A percentile compares a stretch with the other conserved stretches of the same genome.
phyloP scores from a whole-genome alignment of 2,888 invertebrate genomes.

The Horisme vitalbata region DNA sequence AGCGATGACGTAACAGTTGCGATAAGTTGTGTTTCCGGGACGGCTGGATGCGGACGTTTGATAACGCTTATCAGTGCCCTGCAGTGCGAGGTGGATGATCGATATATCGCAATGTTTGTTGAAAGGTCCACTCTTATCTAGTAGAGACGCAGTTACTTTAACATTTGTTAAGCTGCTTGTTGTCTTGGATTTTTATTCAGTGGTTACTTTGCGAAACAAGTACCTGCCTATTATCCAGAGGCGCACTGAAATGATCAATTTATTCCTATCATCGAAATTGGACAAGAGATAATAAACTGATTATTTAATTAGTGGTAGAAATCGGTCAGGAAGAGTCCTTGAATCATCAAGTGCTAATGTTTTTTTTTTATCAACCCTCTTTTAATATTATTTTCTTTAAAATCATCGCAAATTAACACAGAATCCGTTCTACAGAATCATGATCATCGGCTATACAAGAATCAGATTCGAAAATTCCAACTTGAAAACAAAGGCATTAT shows the following conservation, averaged over 20 bases:
- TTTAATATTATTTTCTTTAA: no score
- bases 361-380: no score
- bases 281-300: no score
- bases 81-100: conserved; percentile 66
- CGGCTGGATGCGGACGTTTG: conserved; percentile 58
- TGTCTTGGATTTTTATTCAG: no score
- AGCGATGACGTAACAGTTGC: conserved; percentile 10
- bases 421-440: neutral
- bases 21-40: conserved; percentile 56
- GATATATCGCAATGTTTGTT: conserved; percentile 62
- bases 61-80: conserved; percentile 64
- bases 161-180: neutral
- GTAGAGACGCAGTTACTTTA: conserved; percentile 3
- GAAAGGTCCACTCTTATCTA: conserved; percentile 44
- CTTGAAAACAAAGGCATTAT: conserved; percentile 18
- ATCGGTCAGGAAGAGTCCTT: no score
- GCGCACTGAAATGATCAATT: no score
- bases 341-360: no score
- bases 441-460: neutral
- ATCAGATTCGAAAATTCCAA: conserved; percentile 8
- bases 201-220: no score
- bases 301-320: no score
- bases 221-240: no score
- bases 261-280: no score
- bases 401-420: no score